Evolutionary conservation across 1,140 invertebrate genomes (phyloP).

Genomic region (Diploscapter pachys): DNA sequence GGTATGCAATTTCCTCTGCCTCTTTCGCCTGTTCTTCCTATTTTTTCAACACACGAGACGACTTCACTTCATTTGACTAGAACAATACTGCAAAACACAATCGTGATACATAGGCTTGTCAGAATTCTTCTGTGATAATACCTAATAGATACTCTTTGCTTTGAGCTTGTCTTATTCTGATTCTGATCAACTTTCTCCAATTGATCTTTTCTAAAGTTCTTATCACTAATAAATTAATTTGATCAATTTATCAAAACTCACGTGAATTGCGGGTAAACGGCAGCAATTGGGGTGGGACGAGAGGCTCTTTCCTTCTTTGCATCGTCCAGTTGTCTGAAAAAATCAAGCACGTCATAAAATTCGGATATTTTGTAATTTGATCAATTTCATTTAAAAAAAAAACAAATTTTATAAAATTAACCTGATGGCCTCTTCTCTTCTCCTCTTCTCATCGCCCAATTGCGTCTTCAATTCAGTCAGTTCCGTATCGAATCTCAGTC

Average conservation of each 20-base stretch:
- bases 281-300: not conserved
- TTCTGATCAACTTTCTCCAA: too few species aligned
- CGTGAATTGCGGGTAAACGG: conserved; percentile 12
- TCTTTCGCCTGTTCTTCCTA: too few species aligned
- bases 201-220: not conserved
- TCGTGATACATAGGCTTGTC: too few species aligned
- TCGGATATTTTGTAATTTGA: not conserved
- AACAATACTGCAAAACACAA: too few species aligned
- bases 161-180: too few species aligned
- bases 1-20: too few species aligned
- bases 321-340: conserved; percentile 6
- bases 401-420: too few species aligned
- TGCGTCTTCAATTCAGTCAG: conserved; percentile 2
- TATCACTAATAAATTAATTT: not conserved
- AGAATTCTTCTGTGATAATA: too few species aligned
- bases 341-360: not conserved
- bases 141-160: too few species aligned
- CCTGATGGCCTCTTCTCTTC: conserved; percentile 3
- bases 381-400: too few species aligned
- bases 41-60: too few species aligned
- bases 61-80: too few species aligned
- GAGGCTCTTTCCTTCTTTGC: not conserved
- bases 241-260: not conserved
- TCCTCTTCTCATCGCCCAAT: conserved; percentile 8
- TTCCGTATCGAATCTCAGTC: conserved; percentile 2